phyloP scores from a whole-genome alignment of 2,888 invertebrate genomes.

The Patella depressa region DNA sequence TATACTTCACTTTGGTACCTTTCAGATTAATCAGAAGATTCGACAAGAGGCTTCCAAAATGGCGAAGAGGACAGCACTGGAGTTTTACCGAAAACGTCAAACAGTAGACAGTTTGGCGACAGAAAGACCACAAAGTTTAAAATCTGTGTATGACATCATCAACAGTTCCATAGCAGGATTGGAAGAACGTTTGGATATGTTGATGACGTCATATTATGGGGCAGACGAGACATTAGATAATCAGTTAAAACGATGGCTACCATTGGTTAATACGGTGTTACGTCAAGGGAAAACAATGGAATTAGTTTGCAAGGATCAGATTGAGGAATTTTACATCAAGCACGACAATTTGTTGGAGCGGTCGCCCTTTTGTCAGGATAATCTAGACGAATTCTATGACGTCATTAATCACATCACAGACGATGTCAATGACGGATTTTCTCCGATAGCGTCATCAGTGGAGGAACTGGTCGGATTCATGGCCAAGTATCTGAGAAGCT shows the following conservation, averaged over 20 bases:
- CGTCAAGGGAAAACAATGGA: conserved; percentile 30
- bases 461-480: conserved; percentile 49
- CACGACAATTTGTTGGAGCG: not conserved
- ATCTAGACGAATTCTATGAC: conserved; percentile 32
- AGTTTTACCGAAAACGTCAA: conserved; percentile 60
- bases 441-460: conserved; percentile 42
- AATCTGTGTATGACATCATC: conserved; percentile 55
- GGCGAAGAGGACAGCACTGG: conserved; percentile 56
- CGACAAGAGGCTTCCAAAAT: conserved; percentile 23
- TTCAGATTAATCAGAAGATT: no score
- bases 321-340: conserved; percentile 43
- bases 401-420: conserved; percentile 42
- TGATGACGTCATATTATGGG: conserved; percentile 53
- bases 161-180: conserved; percentile 45
- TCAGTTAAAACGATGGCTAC: conserved; percentile 54
- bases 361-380: not conserved
- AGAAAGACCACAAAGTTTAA: conserved; percentile 60
- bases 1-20: no score
- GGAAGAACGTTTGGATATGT: conserved; percentile 44
- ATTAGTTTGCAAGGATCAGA: conserved; percentile 44
- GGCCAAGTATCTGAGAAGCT: conserved; percentile 60
- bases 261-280: conserved; percentile 40
- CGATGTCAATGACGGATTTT: conserved; percentile 49
- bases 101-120: conserved; percentile 49
- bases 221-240: conserved; percentile 45